phyloP scores from a whole-genome alignment of 2,113 vertebrate species.

The Pipa parva region DNA sequence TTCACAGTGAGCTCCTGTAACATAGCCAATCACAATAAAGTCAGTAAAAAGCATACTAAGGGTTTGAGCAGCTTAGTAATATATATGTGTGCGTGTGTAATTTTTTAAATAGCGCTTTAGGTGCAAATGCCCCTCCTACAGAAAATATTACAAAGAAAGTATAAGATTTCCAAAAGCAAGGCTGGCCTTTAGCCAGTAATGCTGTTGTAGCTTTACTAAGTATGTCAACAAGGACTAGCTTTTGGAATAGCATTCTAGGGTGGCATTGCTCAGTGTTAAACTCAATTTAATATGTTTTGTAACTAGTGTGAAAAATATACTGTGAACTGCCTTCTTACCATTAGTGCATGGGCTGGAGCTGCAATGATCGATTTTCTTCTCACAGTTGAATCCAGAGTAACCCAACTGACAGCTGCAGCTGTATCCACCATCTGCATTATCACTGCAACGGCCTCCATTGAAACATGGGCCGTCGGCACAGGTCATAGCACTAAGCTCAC shows the following conservation, averaged over 20 bases:
- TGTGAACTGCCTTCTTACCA: conserved; percentile 59
- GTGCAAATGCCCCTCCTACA: too few species aligned
- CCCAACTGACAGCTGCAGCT: conserved; percentile 82
- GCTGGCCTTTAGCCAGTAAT: too few species aligned
- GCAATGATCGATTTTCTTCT: conserved; percentile 95
- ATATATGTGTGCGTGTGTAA: too few species aligned
- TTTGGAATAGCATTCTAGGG: too few species aligned
- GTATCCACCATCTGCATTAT: conserved; percentile 89
- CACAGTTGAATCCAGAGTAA: conserved; percentile 95
- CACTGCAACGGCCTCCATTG: conserved; percentile 79
- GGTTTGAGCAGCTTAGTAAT: background rate
- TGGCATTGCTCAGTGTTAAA: too few species aligned
- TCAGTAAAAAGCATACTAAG: background rate
- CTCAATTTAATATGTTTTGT: too few species aligned
- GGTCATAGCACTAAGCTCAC: conserved; percentile 90
- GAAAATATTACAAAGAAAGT: too few species aligned
- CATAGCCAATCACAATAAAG: conserved; percentile 4
- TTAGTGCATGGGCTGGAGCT: conserved; percentile 87
- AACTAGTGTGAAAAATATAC: background rate
- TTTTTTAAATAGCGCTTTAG: too few species aligned
- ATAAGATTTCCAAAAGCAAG: too few species aligned
- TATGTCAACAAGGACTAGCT: too few species aligned
- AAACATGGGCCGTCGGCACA: conserved; percentile 94
- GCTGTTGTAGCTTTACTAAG: too few species aligned
- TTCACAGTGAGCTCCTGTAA: conserved; percentile 82